These are phyloP conservation scores for Periphyllus acericola DNA, from an alignment of 2,888 invertebrate species.

Conservation along the genomic window DNA sequence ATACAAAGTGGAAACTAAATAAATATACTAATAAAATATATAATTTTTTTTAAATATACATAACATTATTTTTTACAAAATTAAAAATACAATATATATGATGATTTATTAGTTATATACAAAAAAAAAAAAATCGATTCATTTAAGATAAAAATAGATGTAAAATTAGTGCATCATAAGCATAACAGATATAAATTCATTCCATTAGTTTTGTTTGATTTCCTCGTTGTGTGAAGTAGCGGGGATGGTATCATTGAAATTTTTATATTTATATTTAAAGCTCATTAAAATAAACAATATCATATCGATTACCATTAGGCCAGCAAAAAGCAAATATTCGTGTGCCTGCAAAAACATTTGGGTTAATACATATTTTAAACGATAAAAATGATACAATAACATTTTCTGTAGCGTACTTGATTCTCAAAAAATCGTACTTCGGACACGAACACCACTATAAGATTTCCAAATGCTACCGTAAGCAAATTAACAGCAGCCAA, in stretches of 20 bases:
- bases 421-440: constrained; percentile 79
- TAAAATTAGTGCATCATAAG: no score
- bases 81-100: not conserved
- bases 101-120: no score
- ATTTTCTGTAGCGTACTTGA: constrained; percentile 72
- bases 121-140: not conserved
- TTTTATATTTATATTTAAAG: constrained; percentile 77
- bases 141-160: not conserved
- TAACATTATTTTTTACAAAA: not conserved
- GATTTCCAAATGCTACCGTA: constrained; percentile 92
- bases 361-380: not conserved
- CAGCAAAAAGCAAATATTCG: constrained; percentile 89
- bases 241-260: not conserved
- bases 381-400: not conserved
- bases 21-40: no score
- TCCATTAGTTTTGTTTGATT: not conserved
- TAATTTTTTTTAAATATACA: no score
- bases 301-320: constrained; percentile 85
- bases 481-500: constrained; percentile 91
- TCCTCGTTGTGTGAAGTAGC: not conserved
- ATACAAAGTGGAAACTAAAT: no score
- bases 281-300: constrained; percentile 83
- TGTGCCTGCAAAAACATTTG: constrained; percentile 73
- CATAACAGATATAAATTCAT: not conserved
- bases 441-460: constrained; percentile 90